A percentile compares a stretch with the other conserved stretches of the same genome.
Evolutionary conservation across 2,888 invertebrate genomes (phyloP).

Genomic region (Drosophila austrosaltans): DNA sequence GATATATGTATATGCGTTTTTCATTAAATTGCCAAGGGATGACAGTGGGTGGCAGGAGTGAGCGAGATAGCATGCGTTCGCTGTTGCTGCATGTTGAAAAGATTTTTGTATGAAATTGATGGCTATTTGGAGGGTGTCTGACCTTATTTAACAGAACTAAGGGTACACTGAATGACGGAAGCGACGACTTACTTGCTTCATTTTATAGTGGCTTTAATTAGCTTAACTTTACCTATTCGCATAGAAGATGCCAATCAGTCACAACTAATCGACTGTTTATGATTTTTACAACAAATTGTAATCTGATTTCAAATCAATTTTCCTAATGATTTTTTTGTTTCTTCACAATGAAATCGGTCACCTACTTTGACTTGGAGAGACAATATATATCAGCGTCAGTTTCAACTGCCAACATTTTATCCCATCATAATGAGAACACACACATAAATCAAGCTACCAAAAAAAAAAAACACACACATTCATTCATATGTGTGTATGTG

Average conservation of each 20-base stretch:
- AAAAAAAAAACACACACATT: conserved; percentile 26
- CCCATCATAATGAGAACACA: conserved; percentile 25
- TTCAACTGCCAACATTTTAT: conserved; percentile 39
- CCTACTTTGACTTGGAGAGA: not conserved
- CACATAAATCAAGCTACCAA: conserved; percentile 64
- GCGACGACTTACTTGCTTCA: no score
- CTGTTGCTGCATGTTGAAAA: no score
- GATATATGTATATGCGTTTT: no score
- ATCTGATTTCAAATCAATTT: conserved; percentile 10
- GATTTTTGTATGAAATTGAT: no score
- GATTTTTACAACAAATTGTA: conserved; percentile 5
- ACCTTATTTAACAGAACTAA: no score
- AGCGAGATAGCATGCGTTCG: no score
- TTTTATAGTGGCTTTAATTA: conserved; percentile 1
- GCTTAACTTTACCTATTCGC: not conserved
- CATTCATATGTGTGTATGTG: no score
- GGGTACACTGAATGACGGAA: no score
- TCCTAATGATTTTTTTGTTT: conserved; percentile 2
- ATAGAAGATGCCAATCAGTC: conserved; percentile 6
- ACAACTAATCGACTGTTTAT: conserved; percentile 6
- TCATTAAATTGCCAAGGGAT: no score
- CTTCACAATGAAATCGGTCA: conserved; percentile 2
- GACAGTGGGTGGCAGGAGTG: no score
- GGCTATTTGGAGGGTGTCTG: no score
- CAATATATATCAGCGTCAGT: conserved; percentile 19